Conservation (phyloP, 2,797 vertebrate species). For the Sarcoramphus papa region DNA sequence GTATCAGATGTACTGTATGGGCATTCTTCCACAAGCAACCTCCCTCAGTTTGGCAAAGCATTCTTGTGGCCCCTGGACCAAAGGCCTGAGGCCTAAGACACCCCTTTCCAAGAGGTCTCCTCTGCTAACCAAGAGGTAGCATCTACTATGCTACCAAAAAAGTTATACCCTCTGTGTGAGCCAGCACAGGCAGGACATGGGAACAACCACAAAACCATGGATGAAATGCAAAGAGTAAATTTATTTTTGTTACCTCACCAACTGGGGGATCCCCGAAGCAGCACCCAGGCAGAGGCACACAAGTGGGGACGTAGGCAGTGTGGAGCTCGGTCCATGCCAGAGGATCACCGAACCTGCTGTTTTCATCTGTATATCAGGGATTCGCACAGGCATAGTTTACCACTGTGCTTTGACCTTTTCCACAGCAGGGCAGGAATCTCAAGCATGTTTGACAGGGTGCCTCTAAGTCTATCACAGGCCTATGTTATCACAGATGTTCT, state of each 20-base stretch:
- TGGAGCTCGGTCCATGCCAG: rapidly evolving
- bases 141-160: not conserved
- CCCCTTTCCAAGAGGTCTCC: not conserved
- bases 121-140: not conserved
- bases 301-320: rapidly evolving
- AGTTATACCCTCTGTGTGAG: not conserved
- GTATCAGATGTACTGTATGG: not conserved
- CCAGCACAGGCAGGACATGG: not conserved
- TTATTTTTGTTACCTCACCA: not conserved
- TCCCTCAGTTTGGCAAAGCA: not conserved
- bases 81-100: not conserved
- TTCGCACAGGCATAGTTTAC: rapidly evolving
- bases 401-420: not conserved
- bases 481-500: not conserved
- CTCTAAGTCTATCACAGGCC: not conserved
- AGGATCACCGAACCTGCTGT: rapidly evolving
- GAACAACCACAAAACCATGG: not conserved
- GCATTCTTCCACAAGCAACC: not conserved
- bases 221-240: not conserved
- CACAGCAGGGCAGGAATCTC: not conserved
- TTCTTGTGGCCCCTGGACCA: not conserved
- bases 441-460: not conserved
- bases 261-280: rapidly evolving
- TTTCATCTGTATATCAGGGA: not conserved
- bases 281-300: not conserved